Evolutionary conservation across 2,888 invertebrate genomes (phyloP).

Genomic region (Julus scanicus): DNA sequence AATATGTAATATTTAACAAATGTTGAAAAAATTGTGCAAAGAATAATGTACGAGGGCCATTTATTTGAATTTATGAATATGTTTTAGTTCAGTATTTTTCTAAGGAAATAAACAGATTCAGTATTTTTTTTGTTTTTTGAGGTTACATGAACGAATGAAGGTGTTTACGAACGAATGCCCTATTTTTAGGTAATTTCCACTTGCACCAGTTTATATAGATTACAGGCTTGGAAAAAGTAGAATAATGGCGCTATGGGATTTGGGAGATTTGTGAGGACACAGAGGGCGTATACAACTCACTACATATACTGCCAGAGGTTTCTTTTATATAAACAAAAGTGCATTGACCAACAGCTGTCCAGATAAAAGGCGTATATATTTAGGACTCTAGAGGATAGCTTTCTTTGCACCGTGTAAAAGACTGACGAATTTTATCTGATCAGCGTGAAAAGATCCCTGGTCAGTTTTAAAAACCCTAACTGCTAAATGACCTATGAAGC

Average conservation of each 20-base stretch:
- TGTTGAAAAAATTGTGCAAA: no score
- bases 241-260: slow-evolving; percentile 31
- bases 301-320: neutral
- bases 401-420: neutral
- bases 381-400: neutral
- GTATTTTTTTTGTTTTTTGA: neutral
- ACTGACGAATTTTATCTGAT: neutral
- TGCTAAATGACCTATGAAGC: neutral
- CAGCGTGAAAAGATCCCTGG: slow-evolving; percentile 20
- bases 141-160: neutral
- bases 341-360: slow-evolving; percentile 38
- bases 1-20: no score
- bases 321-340: slow-evolving; percentile 30
- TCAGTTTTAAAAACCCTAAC: slow-evolving; percentile 30
- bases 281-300: slow-evolving; percentile 30
- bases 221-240: slow-evolving; percentile 28
- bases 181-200: slow-evolving; percentile 39
- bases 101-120: neutral
- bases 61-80: no score
- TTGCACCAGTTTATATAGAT: slow-evolving; percentile 25
- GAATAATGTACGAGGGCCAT: no score
- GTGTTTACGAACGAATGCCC: slow-evolving; percentile 39
- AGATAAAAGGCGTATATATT: slow-evolving; percentile 14
- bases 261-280: slow-evolving; percentile 32
- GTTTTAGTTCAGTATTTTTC: neutral